Conservation (phyloP, 2,113 vertebrate species). For the Furnarius figulus region DNA sequence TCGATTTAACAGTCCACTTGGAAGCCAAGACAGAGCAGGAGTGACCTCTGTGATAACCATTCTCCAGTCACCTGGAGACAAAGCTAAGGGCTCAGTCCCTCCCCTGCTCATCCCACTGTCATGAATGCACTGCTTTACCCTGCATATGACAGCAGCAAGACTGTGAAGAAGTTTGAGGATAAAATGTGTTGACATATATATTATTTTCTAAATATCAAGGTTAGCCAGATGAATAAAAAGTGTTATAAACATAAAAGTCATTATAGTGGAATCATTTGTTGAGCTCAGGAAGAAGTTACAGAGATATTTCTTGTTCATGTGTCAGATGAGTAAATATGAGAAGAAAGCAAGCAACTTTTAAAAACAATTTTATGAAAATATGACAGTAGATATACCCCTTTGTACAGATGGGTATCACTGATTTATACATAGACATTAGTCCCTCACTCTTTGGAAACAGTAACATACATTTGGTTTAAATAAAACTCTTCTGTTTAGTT, state of each 20-base stretch:
- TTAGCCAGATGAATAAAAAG: neutral
- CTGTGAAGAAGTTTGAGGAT: neutral
- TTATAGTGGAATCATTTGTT: neutral
- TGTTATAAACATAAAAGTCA: accelerated
- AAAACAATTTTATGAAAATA: neutral
- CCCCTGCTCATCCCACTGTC: neutral
- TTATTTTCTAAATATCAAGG: neutral
- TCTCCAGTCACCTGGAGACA: neutral
- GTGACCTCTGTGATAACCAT: neutral
- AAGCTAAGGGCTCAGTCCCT: neutral
- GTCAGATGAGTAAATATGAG: neutral
- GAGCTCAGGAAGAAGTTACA: neutral
- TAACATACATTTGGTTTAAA: neutral
- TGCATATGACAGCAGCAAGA: neutral
- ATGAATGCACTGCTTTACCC: neutral
- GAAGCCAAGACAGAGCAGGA: neutral
- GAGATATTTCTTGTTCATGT: neutral
- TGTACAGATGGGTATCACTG: neutral
- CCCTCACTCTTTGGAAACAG: neutral
- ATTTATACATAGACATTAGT: neutral
- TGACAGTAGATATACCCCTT: neutral
- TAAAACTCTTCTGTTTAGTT: neutral
- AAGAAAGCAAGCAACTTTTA: neutral
- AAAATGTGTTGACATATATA: neutral
- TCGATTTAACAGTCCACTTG: accelerated